Evolutionary conservation across 2,113 vertebrate species (phyloP).

Genomic region (Crotalus viridis): DNA sequence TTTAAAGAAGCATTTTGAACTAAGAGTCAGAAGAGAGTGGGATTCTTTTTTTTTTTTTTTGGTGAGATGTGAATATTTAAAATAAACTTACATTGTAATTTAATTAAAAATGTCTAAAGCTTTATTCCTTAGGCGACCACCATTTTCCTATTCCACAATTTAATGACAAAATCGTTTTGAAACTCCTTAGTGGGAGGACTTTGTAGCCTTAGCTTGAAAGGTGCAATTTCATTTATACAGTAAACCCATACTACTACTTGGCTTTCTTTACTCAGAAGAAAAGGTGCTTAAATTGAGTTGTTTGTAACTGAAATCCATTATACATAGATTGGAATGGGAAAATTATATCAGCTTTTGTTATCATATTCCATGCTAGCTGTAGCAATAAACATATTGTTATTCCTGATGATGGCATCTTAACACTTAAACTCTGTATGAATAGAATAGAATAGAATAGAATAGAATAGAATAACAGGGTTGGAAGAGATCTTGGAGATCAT

Average conservation of each 20-base stretch:
- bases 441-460: no score
- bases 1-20: not conserved
- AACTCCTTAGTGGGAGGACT: not conserved
- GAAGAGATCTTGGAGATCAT: no score
- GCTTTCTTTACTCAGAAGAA: not conserved
- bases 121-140: not conserved
- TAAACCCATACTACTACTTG: not conserved
- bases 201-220: not conserved
- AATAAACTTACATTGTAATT: conserved; percentile 12
- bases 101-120: not conserved
- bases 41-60: not conserved
- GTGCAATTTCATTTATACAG: not conserved
- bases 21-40: not conserved
- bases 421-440: conserved; percentile 28
- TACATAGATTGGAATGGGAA: not conserved
- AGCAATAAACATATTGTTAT: not conserved
- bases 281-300: not conserved
- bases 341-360: not conserved
- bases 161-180: not conserved
- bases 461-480: no score
- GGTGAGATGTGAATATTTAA: conserved; percentile 33
- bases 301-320: not conserved
- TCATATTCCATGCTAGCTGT: not conserved
- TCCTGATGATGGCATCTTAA: conserved; percentile 38
- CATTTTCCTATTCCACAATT: not conserved